A percentile compares a stretch with the other conserved stretches of the same genome.
These are phyloP conservation scores for Indicator indicator DNA, from an alignment of 2,113 vertebrate species.

Conservation along the genomic window DNA sequence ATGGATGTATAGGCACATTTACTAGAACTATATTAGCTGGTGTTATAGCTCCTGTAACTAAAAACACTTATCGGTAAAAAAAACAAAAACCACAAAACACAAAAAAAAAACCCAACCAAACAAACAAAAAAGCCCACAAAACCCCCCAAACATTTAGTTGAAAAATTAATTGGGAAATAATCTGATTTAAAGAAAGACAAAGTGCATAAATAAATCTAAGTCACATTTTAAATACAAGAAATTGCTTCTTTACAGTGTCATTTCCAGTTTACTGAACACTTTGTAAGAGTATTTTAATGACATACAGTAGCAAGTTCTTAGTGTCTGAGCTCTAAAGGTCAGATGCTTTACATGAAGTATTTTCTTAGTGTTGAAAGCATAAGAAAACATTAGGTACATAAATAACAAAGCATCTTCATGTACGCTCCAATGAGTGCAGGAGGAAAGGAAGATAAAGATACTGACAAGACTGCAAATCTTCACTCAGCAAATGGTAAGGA, in stretches of 20 bases:
- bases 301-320: background rate
- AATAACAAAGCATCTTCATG: background rate
- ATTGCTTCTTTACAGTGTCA: background rate
- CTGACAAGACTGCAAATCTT: background rate
- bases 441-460: background rate
- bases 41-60: background rate
- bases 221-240: background rate
- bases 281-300: background rate
- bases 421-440: background rate
- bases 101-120: too few species aligned
- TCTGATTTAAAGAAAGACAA: background rate
- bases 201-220: background rate
- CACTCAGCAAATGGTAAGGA: background rate
- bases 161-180: background rate
- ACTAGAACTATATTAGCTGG: background rate
- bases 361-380: background rate
- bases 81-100: too few species aligned
- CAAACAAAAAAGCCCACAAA: too few species aligned
- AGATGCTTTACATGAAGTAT: background rate
- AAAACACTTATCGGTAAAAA: background rate
- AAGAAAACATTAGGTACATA: background rate
- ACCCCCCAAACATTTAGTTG: background rate
- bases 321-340: background rate
- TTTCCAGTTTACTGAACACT: background rate
- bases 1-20: background rate